Evolutionary conservation across 37 sponge, comb jelly and placozoan species (phyloP).

Genomic region (Crambe crambe): DNA sequence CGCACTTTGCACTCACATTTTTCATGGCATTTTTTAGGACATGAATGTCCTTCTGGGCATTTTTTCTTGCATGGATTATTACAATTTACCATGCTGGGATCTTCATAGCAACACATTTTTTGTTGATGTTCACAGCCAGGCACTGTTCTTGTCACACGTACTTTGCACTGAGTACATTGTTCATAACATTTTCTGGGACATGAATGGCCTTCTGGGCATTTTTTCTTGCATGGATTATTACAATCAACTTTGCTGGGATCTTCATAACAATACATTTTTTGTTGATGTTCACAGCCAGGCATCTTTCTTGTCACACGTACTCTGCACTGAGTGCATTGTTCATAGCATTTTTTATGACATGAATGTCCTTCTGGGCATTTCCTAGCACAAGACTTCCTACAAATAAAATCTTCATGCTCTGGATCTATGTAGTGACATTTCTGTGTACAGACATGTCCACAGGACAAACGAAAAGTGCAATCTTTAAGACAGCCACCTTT

Average conservation of each 20-base stretch:
- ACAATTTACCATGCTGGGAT: background rate
- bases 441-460: slow-evolving; percentile 73
- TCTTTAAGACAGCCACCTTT: slow-evolving; percentile 73
- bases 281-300: slow-evolving; percentile 57
- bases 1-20: too few species aligned
- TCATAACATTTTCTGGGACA: slow-evolving; percentile 20
- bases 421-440: slow-evolving; percentile 65
- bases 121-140: slow-evolving; percentile 51
- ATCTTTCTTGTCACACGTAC: slow-evolving; percentile 21
- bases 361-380: slow-evolving; percentile 36
- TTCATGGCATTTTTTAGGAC: too few species aligned
- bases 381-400: slow-evolving; percentile 56
- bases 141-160: background rate
- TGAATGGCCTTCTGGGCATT: slow-evolving; percentile 31
- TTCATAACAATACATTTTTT: slow-evolving; percentile 40
- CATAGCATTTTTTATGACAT: slow-evolving; percentile 29
- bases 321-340: slow-evolving; percentile 31
- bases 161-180: background rate
- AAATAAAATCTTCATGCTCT: slow-evolving; percentile 58
- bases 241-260: slow-evolving; percentile 38
- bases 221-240: slow-evolving; percentile 27
- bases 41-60: slow-evolving; percentile 60
- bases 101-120: slow-evolving; percentile 4
- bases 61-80: slow-evolving; percentile 21
- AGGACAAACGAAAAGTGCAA: slow-evolving; percentile 59